phyloP scores from a whole-genome alignment of 2,113 vertebrate species.

The Oryzias woworae region DNA sequence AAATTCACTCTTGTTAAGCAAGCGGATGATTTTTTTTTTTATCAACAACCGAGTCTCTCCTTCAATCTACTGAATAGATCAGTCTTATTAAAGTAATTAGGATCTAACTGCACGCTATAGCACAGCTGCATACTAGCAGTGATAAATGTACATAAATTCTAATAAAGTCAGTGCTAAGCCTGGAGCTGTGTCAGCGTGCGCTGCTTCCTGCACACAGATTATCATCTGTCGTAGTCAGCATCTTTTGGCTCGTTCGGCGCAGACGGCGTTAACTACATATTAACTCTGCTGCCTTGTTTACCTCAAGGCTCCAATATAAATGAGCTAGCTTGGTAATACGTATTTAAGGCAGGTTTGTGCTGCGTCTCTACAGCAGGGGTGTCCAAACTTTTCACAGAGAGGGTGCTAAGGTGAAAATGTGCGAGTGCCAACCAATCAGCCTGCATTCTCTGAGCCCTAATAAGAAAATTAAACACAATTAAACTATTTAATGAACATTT shows the following conservation, averaged over 20 bases:
- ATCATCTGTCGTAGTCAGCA: not conserved
- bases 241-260: conserved; percentile 1
- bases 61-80: conserved; percentile 5
- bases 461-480: no score
- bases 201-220: conserved; percentile 36
- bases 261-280: conserved; percentile 45
- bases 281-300: conserved; percentile 55
- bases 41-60: conserved; percentile 18
- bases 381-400: no score
- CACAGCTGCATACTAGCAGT: conserved; percentile 19
- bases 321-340: conserved; percentile 42
- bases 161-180: conserved; percentile 11
- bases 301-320: conserved; percentile 57
- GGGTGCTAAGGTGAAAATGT: no score
- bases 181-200: conserved; percentile 17
- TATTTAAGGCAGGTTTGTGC: conserved; percentile 57
- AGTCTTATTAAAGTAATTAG: conserved; percentile 20
- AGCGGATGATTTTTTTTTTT: conserved; percentile 13
- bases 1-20: conserved; percentile 10
- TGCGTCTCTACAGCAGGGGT: conserved; percentile 14
- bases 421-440: no score
- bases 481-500: no score
- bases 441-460: no score
- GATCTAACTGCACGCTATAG: conserved; percentile 10
- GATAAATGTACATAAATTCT: conserved; percentile 30